phyloP scores from a whole-genome alignment of 2,888 invertebrate species.

The Caenorhabditis sp. region DNA sequence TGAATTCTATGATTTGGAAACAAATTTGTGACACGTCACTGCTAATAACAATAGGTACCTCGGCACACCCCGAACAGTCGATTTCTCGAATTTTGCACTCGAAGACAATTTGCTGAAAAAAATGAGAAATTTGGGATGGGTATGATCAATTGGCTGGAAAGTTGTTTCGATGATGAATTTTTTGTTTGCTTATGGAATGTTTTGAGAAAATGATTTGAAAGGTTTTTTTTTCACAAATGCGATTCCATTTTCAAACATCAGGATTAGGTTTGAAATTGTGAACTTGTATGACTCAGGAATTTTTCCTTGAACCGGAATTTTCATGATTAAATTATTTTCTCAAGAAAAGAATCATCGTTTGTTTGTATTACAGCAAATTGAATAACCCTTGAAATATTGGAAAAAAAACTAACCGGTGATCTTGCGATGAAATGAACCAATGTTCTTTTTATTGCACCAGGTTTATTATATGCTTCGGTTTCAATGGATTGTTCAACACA shows the following conservation, averaged over 20 bases:
- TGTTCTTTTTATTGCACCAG: slow-evolving; percentile 61
- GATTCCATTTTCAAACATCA: not conserved
- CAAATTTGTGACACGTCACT: slow-evolving; percentile 34
- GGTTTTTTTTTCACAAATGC: not conserved
- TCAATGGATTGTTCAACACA: slow-evolving; percentile 37
- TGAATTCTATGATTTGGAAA: slow-evolving; percentile 41
- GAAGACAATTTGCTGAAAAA: slow-evolving; percentile 43
- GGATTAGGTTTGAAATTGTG: too few species aligned
- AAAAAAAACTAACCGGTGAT: slow-evolving; percentile 13
- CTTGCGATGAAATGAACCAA: slow-evolving; percentile 55
- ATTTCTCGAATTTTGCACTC: slow-evolving; percentile 50
- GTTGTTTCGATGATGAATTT: not conserved
- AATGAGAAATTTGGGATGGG: not conserved
- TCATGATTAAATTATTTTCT: too few species aligned
- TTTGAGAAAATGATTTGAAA: not conserved
- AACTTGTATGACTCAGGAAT: too few species aligned
- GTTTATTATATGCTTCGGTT: slow-evolving; percentile 47
- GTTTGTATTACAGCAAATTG: too few species aligned
- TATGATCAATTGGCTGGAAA: not conserved
- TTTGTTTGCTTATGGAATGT: not conserved
- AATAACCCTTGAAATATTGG: too few species aligned
- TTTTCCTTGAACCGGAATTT: too few species aligned
- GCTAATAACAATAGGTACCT: slow-evolving; percentile 40
- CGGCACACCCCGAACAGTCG: slow-evolving; percentile 62
- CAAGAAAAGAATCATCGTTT: too few species aligned